Base-by-base conservation (phyloP, 2,888 invertebrate species). In the Sminthurinus aureus region DNA sequence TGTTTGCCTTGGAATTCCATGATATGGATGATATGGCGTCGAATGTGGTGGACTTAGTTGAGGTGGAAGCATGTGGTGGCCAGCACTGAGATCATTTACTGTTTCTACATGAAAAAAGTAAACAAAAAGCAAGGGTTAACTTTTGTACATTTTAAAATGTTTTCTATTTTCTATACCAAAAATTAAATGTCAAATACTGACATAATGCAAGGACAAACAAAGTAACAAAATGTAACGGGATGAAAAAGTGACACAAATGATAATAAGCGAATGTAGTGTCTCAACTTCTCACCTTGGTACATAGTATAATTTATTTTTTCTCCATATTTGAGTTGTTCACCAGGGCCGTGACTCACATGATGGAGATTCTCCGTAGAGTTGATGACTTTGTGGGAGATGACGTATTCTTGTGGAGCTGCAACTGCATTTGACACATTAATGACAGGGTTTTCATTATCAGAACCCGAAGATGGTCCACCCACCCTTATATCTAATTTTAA, bases 371-470 rank as follows among this genome's bases (percentile, higher is more conserved):
- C 88, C 9, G 85, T 85, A 6, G 88, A 87, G 84, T 88, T 88
- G 69, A 88, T 84, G 50, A 87, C 85, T 84, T 88, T 84, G 69
- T 81, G 86, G 67, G 83, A 85, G 83, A 75, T 83, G 77, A 76
- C 78, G 50, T 86, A 86, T 80, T 86, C 84, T 52, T 83, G 84
- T 6, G 84, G 81, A 24, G 73, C 83, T 58, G 82, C 84, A 58
- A 79, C 84, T 66, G 77, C 78, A 79, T 58, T 76, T 58, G 82
- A 76, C 83, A 52, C 85, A 84, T 85, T 87, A 84, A 83, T 85
- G 77, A 86, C 81, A 81, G 88, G 86, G 74, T 86, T 87, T 79
- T 88, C 88, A 85, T 88, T 88, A 84, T 88, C 88, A n/a, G 87
- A 87, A 67, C 88, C 88, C 67, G 84, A 85, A 73, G 83, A 82